Evolutionary conservation across 2,888 invertebrate genomes (phyloP), one percentile per base, ranked within the genome.

Genomic region (Anoplius nigerrimus): DNA sequence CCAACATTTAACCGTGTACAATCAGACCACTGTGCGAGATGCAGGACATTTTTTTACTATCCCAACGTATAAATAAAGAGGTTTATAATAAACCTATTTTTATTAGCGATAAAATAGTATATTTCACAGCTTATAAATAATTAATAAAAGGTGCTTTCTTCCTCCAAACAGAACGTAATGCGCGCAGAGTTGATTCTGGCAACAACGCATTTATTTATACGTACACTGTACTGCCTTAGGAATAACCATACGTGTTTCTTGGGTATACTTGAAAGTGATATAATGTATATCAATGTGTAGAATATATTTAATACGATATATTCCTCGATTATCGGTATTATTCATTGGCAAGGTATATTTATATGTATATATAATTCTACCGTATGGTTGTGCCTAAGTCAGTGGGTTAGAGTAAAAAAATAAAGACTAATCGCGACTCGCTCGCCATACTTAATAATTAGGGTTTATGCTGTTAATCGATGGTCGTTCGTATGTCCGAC

Each of bases 91-190:
- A 82, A 79, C 80, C 81, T 84, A 83, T 77, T 80, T 86, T 86
- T 86, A 87, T 87, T 86, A 86, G 87, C 85, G 81, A 81, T 84
- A 86, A 85, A 86, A 87, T 86, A 86, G 80, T 82, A 82, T 86
- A 87, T 86, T 84, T 86, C 86, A 85, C 82, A 86, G 84, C 84
- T 84, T 87, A 87, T 84, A 85, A 86, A 87, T 86, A 87, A 85
- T 86, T 83, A 84, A 83, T 86, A 85, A 84, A 83, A 79, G 71
- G 72, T 80, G 80, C 74, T 82, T 20, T 42, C 15, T 77, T 75
- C 66, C 34, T 34, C 34, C 34, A 78, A 78, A 71, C 60, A 70
- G 66, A 75, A 74, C 65, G 54, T 58, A 72, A 71, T 43, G 62
- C 62, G 71, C 62, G 57, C 64, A 68, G 66, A 65, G 62, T 69